phyloP scores from a whole-genome alignment of 1,140 invertebrate species.

The Oncopeltus fasciatus region DNA sequence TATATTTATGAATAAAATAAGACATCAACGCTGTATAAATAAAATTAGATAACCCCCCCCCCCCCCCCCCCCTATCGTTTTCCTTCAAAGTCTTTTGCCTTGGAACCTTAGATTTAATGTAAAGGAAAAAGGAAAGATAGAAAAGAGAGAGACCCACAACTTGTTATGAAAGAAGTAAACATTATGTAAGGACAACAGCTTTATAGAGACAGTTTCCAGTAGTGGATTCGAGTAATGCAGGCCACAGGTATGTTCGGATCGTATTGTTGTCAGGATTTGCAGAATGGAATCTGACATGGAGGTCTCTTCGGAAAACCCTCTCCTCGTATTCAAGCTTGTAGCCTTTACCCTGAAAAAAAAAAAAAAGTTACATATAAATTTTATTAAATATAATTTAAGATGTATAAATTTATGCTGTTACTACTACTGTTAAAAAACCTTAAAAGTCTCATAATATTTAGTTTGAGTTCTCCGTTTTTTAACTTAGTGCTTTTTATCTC shows the following conservation, averaged over 20 bases:
- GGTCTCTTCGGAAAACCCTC: slow-evolving; percentile 38
- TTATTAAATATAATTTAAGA: no score
- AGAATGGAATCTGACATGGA: slow-evolving; percentile 47
- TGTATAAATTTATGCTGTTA: no score
- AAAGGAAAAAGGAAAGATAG: neutral
- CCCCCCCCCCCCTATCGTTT: no score
- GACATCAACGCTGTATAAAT: neutral
- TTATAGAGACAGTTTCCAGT: slow-evolving; percentile 51
- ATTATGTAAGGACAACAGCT: slow-evolving; percentile 49
- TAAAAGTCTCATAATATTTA: no score
- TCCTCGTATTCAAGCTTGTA: slow-evolving; percentile 42
- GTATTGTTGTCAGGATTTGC: slow-evolving; percentile 40
- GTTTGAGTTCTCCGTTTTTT: no score
- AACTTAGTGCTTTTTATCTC: no score
- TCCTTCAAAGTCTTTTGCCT: neutral
- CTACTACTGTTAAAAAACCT: no score
- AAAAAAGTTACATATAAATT: no score
- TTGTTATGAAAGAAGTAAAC: slow-evolving; percentile 11
- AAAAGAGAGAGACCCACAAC: slow-evolving; percentile 10
- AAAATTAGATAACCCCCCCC: no score
- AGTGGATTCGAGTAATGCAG: slow-evolving; percentile 44
- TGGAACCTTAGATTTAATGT: neutral
- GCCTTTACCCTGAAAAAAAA: slow-evolving; percentile 33
- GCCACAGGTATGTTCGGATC: slow-evolving; percentile 57
- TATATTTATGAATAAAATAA: neutral